Base-by-base conservation (phyloP, 2,888 invertebrate genomes). In the Schizotus pectinicornis region DNA sequence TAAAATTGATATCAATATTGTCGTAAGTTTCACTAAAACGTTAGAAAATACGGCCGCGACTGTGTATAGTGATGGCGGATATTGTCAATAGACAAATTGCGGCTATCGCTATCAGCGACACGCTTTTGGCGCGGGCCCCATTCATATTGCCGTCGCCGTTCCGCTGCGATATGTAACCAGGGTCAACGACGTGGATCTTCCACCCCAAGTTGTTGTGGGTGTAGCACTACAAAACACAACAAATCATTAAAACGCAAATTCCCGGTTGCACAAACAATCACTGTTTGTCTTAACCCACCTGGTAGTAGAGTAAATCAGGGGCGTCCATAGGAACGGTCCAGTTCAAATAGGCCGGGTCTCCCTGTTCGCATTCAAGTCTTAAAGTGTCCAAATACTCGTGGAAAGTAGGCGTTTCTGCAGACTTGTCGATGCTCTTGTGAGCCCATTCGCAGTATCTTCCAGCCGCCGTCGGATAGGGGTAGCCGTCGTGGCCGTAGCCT, bases 191-290 rank as follows among this genome's bases (percentile, higher is more conserved):
- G 77, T 92, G 87, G 68, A 95, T 95, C 79, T 94, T 95, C 95
- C 95, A 95, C 45, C 95, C 95, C 30, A 95, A 82, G 77, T 94
- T 91, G 66, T 88, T 91, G 81, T 95, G 95, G n/a, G 90, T 89
- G 81, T 92, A 95, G 79, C 95, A 95, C 95, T 95, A 81, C 9
- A 82, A 81, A 66, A 54, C 62, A 64, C 37, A 6, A 53, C 32
- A 51, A 9, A 11, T 38, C n/a, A 51, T 1, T 14, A 37, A 38
- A 34, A 34, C 8, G 6, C 31, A 43, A 45, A 11, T 46, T n/a
- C n/a, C n/a, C 9, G 33, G 6, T 46, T 1, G 13, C 2, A 32
- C 7, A 43, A 31, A 9, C 8, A 42, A 7, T 34, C 22, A 2
- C 2, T 22, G 5, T 3, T 35, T 35, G n/a, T n/a, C n/a, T n/a